These are phyloP conservation scores for Cheumatopsyche charites DNA, from an alignment of 1,140 invertebrate genomes.

Conservation along the genomic window DNA sequence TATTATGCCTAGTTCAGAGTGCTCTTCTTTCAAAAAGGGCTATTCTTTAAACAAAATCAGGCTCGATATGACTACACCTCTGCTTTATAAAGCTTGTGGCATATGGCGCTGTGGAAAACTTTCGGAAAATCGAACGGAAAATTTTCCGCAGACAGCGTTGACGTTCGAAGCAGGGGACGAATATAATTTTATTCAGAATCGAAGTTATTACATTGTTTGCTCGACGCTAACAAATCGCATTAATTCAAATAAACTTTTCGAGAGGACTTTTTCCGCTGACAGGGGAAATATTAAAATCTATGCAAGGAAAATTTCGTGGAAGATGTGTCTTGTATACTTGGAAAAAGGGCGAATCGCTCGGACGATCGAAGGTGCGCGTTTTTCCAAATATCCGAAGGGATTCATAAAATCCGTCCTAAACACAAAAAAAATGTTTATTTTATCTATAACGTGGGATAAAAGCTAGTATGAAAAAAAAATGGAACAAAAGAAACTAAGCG, in stretches of 20 bases:
- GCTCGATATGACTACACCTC: no score
- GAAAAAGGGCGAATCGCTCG: neutral
- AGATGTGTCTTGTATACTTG: no score
- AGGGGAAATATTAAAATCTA: neutral
- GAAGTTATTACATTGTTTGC: neutral
- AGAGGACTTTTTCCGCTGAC: neutral
- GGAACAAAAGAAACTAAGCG: neutral
- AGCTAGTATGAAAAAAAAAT: neutral
- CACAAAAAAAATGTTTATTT: constrained; percentile 9
- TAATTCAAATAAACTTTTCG: neutral
- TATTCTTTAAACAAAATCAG: no score
- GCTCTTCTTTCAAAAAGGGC: no score
- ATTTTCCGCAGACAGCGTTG: no score
- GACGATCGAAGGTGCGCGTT: constrained; percentile 3
- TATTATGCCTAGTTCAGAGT: no score
- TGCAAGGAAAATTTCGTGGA: neutral
- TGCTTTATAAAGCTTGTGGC: no score
- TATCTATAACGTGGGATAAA: constrained; percentile 7
- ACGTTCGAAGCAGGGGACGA: neutral
- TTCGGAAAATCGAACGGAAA: no score
- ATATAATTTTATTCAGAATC: constrained; percentile 8
- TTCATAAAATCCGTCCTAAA: constrained; percentile 5
- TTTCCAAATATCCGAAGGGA: constrained; percentile 6
- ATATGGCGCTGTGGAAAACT: no score
- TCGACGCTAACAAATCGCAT: constrained; percentile 4